phyloP scores from a whole-genome alignment of 2,888 invertebrate genomes.

The Nezara viridula region DNA sequence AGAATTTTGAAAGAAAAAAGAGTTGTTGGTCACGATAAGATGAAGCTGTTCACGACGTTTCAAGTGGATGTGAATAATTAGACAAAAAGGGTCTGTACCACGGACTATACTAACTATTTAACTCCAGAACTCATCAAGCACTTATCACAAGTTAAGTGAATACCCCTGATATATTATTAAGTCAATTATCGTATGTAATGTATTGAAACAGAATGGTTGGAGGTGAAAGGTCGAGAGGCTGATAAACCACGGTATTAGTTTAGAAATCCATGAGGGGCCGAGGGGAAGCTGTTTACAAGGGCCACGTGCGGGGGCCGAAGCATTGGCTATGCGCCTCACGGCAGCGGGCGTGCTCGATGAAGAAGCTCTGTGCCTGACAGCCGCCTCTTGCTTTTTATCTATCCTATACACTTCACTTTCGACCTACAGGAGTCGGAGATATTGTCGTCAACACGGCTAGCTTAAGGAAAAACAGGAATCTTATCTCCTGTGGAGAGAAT shows the following conservation, averaged over 20 bases:
- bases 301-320: neutral
- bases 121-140: no score
- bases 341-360: slow-evolving; percentile 7
- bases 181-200: no score
- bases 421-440: neutral
- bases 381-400: slow-evolving; percentile 29
- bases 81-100: no score
- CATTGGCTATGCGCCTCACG: slow-evolving; percentile 32
- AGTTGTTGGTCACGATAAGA: no score
- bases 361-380: slow-evolving; percentile 29
- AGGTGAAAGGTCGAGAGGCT: neutral
- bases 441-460: neutral
- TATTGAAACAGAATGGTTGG: neutral
- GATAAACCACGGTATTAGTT: slow-evolving; percentile 5
- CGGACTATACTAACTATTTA: no score
- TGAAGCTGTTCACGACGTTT: no score
- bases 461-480: neutral
- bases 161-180: no score
- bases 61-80: no score
- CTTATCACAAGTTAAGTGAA: no score
- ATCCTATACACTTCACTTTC: slow-evolving; percentile 32
- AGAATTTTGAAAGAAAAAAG: no score
- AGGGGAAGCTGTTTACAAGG: slow-evolving; percentile 28
- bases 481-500: neutral
- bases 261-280: neutral